Evolutionary conservation across 2,888 invertebrate genomes (phyloP).

Genomic region (Volucella bombylans): DNA sequence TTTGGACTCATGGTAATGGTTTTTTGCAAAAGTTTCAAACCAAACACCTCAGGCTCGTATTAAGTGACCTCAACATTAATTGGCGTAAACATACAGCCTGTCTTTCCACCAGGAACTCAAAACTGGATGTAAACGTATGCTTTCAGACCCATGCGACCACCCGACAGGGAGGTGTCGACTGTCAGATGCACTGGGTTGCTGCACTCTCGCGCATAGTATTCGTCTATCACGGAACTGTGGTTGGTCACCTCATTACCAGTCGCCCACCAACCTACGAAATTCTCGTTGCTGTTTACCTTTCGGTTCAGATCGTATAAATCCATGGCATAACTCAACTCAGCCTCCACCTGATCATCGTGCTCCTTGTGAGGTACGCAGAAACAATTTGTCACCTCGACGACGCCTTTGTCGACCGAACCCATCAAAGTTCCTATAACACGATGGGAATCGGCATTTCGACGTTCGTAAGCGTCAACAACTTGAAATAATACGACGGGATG

Average conservation of each 20-base stretch:
- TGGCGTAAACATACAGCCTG: constrained; percentile 98
- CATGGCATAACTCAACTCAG: constrained; percentile 97
- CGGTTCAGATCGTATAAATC: constrained; percentile 97
- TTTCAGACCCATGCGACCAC: constrained; percentile 95
- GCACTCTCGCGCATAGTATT: constrained; percentile 97
- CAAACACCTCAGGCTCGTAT: constrained; percentile 95
- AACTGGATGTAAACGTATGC: constrained; percentile 96
- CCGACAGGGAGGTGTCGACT: constrained; percentile 94
- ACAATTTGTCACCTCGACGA: constrained; percentile 98
- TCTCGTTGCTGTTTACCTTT: constrained; percentile 95
- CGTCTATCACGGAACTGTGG: constrained; percentile 98
- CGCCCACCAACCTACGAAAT: constrained; percentile 99
- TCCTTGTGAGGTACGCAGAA: constrained; percentile 99
- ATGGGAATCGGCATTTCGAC: constrained; percentile 96
- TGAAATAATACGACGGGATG: constrained; percentile 99
- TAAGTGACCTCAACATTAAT: constrained; percentile 93
- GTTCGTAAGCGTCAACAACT: constrained; percentile 98
- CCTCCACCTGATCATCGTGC: constrained; percentile 97
- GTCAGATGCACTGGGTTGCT: constrained; percentile 97
- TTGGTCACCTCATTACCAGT: constrained; percentile 98
- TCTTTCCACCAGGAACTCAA: constrained; percentile 96
- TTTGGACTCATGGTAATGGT: constrained; percentile 86
- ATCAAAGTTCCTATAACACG: constrained; percentile 98
- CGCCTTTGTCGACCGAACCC: constrained; percentile 93
- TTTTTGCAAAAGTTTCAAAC: constrained; percentile 91